phyloP scores from a whole-genome alignment of 2,797 vertebrate genomes.

The Anniella stebbinsi region DNA sequence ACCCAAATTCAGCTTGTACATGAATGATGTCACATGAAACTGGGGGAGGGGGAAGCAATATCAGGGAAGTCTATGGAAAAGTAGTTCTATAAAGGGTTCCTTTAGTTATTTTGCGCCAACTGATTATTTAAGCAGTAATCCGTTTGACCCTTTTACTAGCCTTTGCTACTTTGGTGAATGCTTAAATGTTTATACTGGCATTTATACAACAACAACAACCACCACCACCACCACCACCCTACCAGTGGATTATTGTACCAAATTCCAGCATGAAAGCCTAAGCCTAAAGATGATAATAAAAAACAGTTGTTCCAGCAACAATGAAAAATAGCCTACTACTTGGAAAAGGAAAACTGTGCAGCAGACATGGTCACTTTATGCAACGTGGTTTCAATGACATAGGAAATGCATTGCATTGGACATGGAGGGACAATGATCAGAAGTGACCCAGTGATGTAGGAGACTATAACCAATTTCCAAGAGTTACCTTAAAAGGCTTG shows the following conservation, averaged over 20 bases:
- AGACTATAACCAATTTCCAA: background rate
- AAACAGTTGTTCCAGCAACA: constrained; percentile 25
- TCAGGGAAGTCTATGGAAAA: constrained; percentile 20
- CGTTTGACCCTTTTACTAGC: background rate
- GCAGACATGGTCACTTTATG: background rate
- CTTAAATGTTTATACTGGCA: fast-evolving
- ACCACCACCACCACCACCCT: constrained; percentile 40
- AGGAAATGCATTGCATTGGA: background rate
- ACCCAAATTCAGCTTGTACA: background rate
- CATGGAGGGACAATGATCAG: background rate
- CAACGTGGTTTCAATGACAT: fast-evolving
- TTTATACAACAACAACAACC: background rate
- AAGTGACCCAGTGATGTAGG: background rate
- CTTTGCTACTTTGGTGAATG: fast-evolving
- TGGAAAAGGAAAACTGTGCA: fast-evolving
- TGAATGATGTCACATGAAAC: background rate
- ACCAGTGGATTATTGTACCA: constrained; percentile 46
- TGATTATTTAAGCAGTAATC: background rate
- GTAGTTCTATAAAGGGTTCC: background rate
- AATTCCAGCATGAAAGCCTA: constrained; percentile 29
- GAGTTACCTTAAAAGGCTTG: background rate
- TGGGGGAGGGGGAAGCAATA: constrained; percentile 14
- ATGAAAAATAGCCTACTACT: background rate
- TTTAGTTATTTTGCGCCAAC: background rate
- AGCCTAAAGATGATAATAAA: constrained; percentile 53